Percentiles rank a stretch among this genome's conserved stretches.
Conservation (phyloP, 1,140 invertebrate species). For the Pemphigus obesinymphae region DNA sequence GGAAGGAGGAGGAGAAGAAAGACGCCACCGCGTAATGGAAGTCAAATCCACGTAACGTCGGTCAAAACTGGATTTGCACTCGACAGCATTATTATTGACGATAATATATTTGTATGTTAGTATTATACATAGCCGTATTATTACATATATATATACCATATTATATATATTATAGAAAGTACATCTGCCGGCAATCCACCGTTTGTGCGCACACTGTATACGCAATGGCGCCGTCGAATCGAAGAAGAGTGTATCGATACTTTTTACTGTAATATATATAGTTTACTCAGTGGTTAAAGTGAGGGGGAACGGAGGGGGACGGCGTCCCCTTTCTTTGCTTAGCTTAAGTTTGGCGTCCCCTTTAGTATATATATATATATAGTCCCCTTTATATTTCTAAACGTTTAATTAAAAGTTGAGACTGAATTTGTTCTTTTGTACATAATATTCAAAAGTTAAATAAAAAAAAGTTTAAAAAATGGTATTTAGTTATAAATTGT, state of each 20-base stretch:
- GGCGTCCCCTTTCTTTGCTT: background rate
- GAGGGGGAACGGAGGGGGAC: background rate
- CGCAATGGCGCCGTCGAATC: background rate
- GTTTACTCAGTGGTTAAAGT: background rate
- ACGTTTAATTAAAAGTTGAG: too few species aligned
- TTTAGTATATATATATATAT: too few species aligned
- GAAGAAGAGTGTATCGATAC: background rate
- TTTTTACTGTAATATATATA: background rate
- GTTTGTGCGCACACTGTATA: background rate
- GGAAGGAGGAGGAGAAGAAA: background rate
- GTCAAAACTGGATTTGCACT: slow-evolving; percentile 10
- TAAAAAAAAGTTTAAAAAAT: too few species aligned
- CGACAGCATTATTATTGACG: background rate
- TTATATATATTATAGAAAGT: too few species aligned
- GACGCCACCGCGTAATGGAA: background rate
- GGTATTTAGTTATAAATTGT: too few species aligned
- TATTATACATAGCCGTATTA: too few species aligned
- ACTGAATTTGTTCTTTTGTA: too few species aligned
- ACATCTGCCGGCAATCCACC: background rate
- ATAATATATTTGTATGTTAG: background rate
- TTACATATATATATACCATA: background rate
- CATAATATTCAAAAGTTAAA: too few species aligned
- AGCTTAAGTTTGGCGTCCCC: too few species aligned
- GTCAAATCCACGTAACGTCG: background rate
- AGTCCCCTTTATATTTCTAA: too few species aligned